Base-by-base conservation (phyloP, 2,888 invertebrate genomes). In the Pterostichus niger region DNA sequence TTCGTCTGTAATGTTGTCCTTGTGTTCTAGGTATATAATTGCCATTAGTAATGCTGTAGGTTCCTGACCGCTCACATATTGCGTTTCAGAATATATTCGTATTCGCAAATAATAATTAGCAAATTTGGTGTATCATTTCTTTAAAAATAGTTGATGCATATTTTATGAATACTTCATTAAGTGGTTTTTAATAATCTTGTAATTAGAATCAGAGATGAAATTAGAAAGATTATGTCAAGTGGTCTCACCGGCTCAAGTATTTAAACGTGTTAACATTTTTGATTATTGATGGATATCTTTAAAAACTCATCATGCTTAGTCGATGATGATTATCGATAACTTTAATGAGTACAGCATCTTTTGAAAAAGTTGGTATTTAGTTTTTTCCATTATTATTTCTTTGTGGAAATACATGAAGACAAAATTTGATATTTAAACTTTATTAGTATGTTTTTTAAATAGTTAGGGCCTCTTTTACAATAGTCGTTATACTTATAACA, bases 11-110 rank as follows among this genome's bases (percentile, higher is more conserved):
- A 56, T 78, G 49, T 9, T 79, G 68, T 73, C 73, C 81, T 81
- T 81, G 81, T 71, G 24, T 40, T 54, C 68, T 80, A 80, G 80
- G 80, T 80, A 64, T 79, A 81, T 79, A 68, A 79, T 79, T 79
- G 52, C 54, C 24, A 81, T 81, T 81, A 73, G 54, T 56, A 33
- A 73, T 33, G 81, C 35, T 73, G 54, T 71, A 78, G 73, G 71
- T 81, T 81, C 17, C 73, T 68, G 68, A 80, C 61, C 68, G 68
- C 40, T 71, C 9, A n/a, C 44, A 71, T 44, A 71, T 44, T 71
- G 11, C 68, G 68, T 71, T 71, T 15, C 68, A 17, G 10, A 44
- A 40, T 71, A 6, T 71, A 44, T 44, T 15, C 40, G 68, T 71
- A 44, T 44, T 15, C 40, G 68, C 68, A 71, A 71, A 71, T 44